Percentiles rank a stretch among this genome's conserved stretches.
These are phyloP conservation scores for Stenichneumon culpator DNA, from an alignment of 2,888 invertebrate species.

Conservation along the genomic window DNA sequence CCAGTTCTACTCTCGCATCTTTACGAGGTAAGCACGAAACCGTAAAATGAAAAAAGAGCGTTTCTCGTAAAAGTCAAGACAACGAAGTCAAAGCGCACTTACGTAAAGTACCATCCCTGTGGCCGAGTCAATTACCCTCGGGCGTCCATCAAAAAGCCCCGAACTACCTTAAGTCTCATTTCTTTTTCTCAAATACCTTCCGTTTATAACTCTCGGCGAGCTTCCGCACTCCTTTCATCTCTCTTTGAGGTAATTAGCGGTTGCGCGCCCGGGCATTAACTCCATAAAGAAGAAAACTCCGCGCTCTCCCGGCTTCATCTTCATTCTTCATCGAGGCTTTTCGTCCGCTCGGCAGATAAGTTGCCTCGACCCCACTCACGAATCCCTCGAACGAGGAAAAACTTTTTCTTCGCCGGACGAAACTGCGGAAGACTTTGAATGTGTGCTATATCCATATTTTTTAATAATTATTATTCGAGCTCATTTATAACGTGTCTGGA, in stretches of 20 bases:
- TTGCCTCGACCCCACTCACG: conserved; percentile 26
- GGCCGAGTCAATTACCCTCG: conserved; percentile 62
- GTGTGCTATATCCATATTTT: conserved; percentile 8
- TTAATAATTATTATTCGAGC: conserved; percentile 9
- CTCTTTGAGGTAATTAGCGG: conserved; percentile 62
- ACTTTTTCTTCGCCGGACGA: conserved; percentile 15
- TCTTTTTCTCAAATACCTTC: conserved; percentile 53
- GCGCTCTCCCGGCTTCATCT: conserved; percentile 30
- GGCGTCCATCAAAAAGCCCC: conserved; percentile 56
- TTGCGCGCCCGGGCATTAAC: conserved; percentile 44
- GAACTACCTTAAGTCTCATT: conserved; percentile 32
- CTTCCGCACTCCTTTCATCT: conserved; percentile 53
- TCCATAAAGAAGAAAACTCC: conserved; percentile 53
- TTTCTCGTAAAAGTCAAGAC: conserved; percentile 53
- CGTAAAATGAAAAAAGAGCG: conserved; percentile 52
- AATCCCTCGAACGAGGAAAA: conserved; percentile 26
- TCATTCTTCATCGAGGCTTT: conserved; percentile 44
- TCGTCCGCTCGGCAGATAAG: conserved; percentile 5
- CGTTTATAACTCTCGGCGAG: conserved; percentile 49
- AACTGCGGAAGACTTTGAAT: conserved; percentile 2
- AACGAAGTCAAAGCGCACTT: conserved; percentile 33
- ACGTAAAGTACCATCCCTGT: conserved; percentile 5
- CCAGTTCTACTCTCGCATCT: conserved; percentile 44
- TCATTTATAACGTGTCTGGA: not conserved
- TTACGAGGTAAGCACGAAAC: conserved; percentile 29